Evolutionary conservation across 2,113 vertebrate species (phyloP), one percentile per base, ranked within the genome.

Genomic region (Phalacrocorax pelagicus): DNA sequence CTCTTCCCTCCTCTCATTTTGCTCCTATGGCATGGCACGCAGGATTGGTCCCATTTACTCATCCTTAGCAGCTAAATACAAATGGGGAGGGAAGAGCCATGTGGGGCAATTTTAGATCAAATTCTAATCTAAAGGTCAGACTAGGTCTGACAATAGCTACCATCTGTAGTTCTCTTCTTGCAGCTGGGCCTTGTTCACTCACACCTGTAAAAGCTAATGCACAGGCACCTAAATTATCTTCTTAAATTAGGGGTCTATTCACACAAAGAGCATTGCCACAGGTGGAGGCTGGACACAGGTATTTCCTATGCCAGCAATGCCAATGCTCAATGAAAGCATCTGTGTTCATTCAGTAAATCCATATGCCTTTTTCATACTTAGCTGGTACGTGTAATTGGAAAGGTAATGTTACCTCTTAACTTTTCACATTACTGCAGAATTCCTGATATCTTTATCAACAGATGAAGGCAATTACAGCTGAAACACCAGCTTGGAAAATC

Each of bases 1-100:
- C 15, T 65, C 65, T 81, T 61, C 29, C 20, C 16, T 86, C 23
- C 10, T 61, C 34, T 81, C 10, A 26, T 32, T 74, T 62, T 42
- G 22, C 24, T 83, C 49, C 27, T 0, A 1, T 4, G 15, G 12
- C 14, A 6, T 32, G 63, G 22, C 34, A 70, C 19, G 11, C 42
- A 26, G 55, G 38, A 59, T 11, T 46, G 26, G 23, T 69, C 40
- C 44, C 23, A 14, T 19, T 88, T 36, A n/a, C 4, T 52, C 12
- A 38, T 32, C 9, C 54, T 80, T 16, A 40, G n/a, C 73, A 67
- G 38, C 26, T 67, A 52, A 86, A 67, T n/a, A 51, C n/a, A 71
- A 77, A 36, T 9, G 11, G 0, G 1, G 10, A 29, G 15, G 8
- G 12, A 75, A 66, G 42, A 81, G 47, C 21, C 20, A 38, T 1